Evolutionary conservation across 1,140 invertebrate genomes (phyloP), one percentile per base, ranked within the genome.

Genomic region (Lanistes nyassanus): DNA sequence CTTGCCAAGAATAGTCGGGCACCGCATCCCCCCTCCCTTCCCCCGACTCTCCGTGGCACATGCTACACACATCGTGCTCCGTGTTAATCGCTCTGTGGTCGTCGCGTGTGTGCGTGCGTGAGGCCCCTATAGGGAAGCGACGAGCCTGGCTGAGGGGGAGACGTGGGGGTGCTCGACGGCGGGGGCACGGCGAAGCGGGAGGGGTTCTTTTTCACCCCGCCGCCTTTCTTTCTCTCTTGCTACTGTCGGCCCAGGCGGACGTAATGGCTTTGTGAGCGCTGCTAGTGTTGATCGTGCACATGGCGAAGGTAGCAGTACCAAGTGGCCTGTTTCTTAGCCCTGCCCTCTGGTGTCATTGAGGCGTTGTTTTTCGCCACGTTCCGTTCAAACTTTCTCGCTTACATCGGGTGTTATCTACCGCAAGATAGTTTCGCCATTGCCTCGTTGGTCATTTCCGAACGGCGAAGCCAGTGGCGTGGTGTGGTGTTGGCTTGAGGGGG

Each of bases 201-300:
- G 42, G 72, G 29, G 72, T 39, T 55, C 19, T 70, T 68, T 60
- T 72, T 56, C 56, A 72, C 19, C 56, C 42, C 47, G n/a, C 26
- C 67, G 42, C 26, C 47, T n/a, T 42, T 21, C 51, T 56, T 39
- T 55, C 36, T 31, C 47, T 70, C 56, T 51, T 56, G 47, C 53
- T 36, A 42, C 60, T 72, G 70, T 53, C 55, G 70, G 53, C 68
- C 68, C 70, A 72, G 56, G 60, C 55, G 70, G 70, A 60, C 70
- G 70, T 72, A 72, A 72, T 55, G 70, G 56, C 70, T 72, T 53
- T 62, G 70, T 29, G 70, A 60, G 70, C 36, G 70, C 55, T 53
- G 53, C 60, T 55, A 55, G 70, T 72, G 70, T 72, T 72, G 70
- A 72, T 72, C 60, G 70, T 72, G 39, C 60, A 72, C 70, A 72